phyloP scores from a whole-genome alignment of 2,797 vertebrate species.

The Alca torda region DNA sequence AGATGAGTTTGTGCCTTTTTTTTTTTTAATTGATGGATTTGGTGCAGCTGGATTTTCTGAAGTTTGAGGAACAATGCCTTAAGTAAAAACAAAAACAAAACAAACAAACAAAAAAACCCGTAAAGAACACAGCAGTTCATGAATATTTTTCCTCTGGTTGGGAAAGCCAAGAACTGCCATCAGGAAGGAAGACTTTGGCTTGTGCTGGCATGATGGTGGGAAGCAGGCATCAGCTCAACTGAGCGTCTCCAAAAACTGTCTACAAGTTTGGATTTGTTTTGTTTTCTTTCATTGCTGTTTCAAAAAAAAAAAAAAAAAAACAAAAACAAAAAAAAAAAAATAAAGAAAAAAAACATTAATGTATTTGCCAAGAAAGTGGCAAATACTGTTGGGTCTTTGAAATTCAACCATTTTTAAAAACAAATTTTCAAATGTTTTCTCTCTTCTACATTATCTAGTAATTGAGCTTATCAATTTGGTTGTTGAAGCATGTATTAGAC shows the following conservation, averaged over 20 bases:
- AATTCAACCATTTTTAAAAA: conserved; percentile 67
- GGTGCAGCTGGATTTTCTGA: conserved; percentile 81
- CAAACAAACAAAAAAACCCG: not conserved
- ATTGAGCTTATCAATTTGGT: conserved; percentile 68
- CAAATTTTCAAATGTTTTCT: conserved; percentile 72
- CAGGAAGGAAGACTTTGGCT: conserved; percentile 68
- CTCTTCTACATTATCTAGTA: conserved; percentile 57
- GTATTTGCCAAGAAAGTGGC: conserved; percentile 81
- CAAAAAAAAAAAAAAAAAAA: not conserved
- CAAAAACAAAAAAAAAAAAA: not conserved
- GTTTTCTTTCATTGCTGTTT: conserved; percentile 71
- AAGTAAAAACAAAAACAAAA: conserved; percentile 70
- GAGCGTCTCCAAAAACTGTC: conserved; percentile 66
- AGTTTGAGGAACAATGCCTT: conserved; percentile 93
- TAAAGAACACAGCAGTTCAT: conserved; percentile 47
- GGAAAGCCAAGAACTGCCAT: conserved; percentile 55
- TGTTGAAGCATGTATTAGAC: conserved; percentile 75
- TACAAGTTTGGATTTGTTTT: conserved; percentile 65
- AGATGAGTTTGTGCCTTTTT: conserved; percentile 93
- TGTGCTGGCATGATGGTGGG: conserved; percentile 63
- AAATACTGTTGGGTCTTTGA: conserved; percentile 79
- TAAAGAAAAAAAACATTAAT: conserved; percentile 61
- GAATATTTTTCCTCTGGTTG: conserved; percentile 59
- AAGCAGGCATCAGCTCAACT: conserved; percentile 50
- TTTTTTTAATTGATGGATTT: conserved; percentile 82